Evolutionary conservation across 2,797 vertebrate species (phyloP), one percentile per base, ranked within the genome.

Genomic region (Cossypha niveicapilla): DNA sequence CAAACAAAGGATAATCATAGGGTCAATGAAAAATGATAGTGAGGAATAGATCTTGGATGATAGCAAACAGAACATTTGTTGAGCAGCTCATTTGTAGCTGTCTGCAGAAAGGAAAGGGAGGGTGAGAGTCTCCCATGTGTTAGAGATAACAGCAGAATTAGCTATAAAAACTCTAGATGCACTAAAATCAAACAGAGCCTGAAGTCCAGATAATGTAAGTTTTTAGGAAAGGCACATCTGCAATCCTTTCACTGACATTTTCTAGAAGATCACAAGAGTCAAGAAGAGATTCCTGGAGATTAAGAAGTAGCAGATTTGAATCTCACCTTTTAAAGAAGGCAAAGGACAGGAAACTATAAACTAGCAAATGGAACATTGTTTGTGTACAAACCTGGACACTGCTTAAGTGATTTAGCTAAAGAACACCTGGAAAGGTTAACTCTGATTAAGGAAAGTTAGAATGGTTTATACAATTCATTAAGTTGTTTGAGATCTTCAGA

Each of bases 11-110:
- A 80, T 77, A 92, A 93, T 76, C 62, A 30, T 6, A 39, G 67
- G 76, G 71, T 65, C 77, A 81, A 25, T 86, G 82, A 85, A 96
- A 88, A 87, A 91, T 91, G 47, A 87, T 70, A 50, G 85, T 28
- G 10, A 87, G 54, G n/a, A 77, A 34, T 74, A 76, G 86, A 89
- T 94, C 71, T 11, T 81, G 73, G 67, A 86, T 72, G 76, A 91
- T 94, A 89, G 81, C 76, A 94, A 95, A 95, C 44, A 93, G 67
- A 42, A 73, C 53, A 60, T 89, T 92, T 86, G 81, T 79, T 86
- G 89, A 93, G 88, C 94, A 90, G 86, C 88, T 97, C 83, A 72
- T 95, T 96, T 96, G 77, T 95, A 73, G 75, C 90, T 60, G 89
- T 92, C 94, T 94, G 61, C 65, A 92, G 80, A 95, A 90, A 94